phyloP scores from a whole-genome alignment of 2,888 invertebrate genomes.

The Noctua janthe region DNA sequence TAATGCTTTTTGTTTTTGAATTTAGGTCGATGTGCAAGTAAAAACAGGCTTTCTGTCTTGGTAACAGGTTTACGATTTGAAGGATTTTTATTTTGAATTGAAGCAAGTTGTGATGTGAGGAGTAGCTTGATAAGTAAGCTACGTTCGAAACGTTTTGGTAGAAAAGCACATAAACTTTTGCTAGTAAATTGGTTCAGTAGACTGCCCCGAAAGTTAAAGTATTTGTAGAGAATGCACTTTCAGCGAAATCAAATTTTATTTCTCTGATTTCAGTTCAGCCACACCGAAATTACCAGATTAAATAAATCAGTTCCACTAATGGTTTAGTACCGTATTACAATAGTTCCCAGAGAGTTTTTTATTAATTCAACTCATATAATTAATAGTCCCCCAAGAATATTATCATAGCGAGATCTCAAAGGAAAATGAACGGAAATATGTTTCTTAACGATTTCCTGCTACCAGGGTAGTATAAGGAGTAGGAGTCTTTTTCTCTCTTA shows the following conservation, averaged over 20 bases:
- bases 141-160: no score
- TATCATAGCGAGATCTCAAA: constrained; percentile 52
- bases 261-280: neutral
- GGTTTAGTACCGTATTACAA: neutral
- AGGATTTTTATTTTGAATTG: neutral
- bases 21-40: neutral
- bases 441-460: constrained; percentile 64
- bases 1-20: constrained; percentile 26
- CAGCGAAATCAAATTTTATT: neutral
- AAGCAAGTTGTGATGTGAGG: neutral
- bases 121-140: no score
- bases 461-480: constrained; percentile 54
- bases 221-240: neutral
- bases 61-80: neutral
- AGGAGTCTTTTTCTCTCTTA: constrained; percentile 48
- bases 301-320: constrained; percentile 11
- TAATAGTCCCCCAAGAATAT: constrained; percentile 30
- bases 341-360: constrained; percentile 36
- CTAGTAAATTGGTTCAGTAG: neutral
- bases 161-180: neutral
- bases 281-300: neutral
- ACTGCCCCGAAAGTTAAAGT: neutral
- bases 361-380: constrained; percentile 48
- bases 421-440: constrained; percentile 66
- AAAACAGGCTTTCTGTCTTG: neutral